Evolutionary conservation across 2,888 invertebrate genomes (phyloP), one percentile per base, ranked within the genome.

Genomic region (Gortyna flavago): DNA sequence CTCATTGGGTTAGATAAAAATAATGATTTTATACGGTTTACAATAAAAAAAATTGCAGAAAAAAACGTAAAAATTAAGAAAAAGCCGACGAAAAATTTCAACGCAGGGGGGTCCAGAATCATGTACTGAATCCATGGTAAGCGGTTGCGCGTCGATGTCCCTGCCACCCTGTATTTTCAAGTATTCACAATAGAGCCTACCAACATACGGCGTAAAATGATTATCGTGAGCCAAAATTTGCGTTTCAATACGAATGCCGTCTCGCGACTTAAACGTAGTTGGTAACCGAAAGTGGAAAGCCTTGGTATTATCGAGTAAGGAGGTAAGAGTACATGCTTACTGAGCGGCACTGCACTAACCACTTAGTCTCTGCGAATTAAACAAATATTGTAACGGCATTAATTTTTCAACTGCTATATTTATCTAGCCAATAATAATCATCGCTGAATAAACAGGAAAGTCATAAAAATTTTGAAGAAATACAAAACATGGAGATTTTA

Each of bases 261-360:
- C 89, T 88, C 87, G 88, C 88, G 83, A 88, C 90, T 89, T 92
- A 91, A 93, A 91, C 92, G 87, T 90, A 85, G 90, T 91, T 90
- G 87, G 82, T 84, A 88, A 89, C 94, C 93, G 94, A 96, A 96
- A 96, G 96, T 95, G 93, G 96, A 94, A 95, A 95, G 91, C 96
- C 96, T 96, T 96, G 96, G 94, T 95, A 93, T 93, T 92, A 94
- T 94, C 93, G 92, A 91, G 91, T 93, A 92, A 92, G 90, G 93
- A 92, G 91, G 90, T 90, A 89, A 89, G 88, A 90, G 89, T 92
- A 92, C 91, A 91, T 92, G 91, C 89, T 91, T 91, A 92, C 93
- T 94, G 93, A 94, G 91, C 89, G 85, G 41, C 68, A 75, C 74
- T 71, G 85, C 83, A 88, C 89, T 90, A 91, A 93, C 91, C 90